These are phyloP conservation scores for Podocnemis expansa DNA, from an alignment of 2,113 vertebrate species.

Conservation along the genomic window DNA sequence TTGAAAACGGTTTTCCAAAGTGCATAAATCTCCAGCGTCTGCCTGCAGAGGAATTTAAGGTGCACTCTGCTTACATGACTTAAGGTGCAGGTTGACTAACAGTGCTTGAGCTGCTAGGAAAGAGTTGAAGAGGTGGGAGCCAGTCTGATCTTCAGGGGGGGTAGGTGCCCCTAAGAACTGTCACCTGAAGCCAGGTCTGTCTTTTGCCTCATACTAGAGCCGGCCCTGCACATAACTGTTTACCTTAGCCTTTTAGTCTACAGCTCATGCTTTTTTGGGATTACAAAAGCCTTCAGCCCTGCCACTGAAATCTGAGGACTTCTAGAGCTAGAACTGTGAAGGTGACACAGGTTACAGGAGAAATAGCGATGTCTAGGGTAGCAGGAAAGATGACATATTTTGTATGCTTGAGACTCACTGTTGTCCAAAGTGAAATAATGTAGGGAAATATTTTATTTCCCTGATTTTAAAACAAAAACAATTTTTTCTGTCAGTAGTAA, in stretches of 20 bases:
- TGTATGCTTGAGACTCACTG: neutral
- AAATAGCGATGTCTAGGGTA: neutral
- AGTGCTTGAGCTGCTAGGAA: too few species aligned
- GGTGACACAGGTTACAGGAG: rapidly evolving
- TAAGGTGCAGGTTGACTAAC: too few species aligned
- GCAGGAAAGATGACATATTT: rapidly evolving
- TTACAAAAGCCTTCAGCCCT: neutral
- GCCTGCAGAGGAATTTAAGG: too few species aligned
- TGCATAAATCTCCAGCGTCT: too few species aligned
- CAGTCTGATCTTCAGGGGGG: too few species aligned
- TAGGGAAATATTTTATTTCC: neutral
- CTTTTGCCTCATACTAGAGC: too few species aligned
- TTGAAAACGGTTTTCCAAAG: too few species aligned
- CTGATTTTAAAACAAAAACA: neutral
- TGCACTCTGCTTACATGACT: too few species aligned
- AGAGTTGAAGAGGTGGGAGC: too few species aligned
- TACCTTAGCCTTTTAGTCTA: neutral
- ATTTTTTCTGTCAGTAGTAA: neutral
- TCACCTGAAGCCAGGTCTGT: too few species aligned
- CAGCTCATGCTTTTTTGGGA: neutral
- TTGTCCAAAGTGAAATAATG: neutral
- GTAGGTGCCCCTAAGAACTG: too few species aligned
- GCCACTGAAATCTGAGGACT: neutral
- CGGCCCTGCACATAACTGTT: too few species aligned
- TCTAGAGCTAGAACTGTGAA: neutral